Evolutionary conservation across 1,140 invertebrate genomes (phyloP), one percentile per base, ranked within the genome.

Genomic region (Rhagoletis zephyria): DNA sequence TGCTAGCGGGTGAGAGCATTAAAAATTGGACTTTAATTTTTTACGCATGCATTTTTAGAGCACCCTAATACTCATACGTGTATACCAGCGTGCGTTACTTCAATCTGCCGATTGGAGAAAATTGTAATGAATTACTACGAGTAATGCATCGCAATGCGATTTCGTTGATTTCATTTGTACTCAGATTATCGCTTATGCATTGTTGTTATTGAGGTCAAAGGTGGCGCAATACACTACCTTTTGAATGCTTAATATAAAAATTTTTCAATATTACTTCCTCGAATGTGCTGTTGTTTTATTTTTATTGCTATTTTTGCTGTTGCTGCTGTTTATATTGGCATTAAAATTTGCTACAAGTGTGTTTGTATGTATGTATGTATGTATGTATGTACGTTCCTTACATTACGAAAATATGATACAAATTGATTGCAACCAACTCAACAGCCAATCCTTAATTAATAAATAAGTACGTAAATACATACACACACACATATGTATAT

Each of bases 321-420:
- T 10, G 51, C 4, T 12, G 61, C 16, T 9, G n/a, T 14, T 63
- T 4, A 63, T 63, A 63, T 63, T 63, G 4, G 7, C n/a, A 14
- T 16, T n/a, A 63, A 63, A 16, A 63, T 63, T 30, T 30, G 61
- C 4, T 5, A 19, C 40, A 81, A 2, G n/a, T 2, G 9, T 56
- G 0, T 10, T n/a, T 30, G 7, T 51, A 14, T n/a, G n/a, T 19
- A 51, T 56, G 16, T 70, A 48, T 77, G 70, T 74, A 16, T 48
- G 67, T 9, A 14, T 5, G 10, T 65, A 19, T 65, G 4, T 64
- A 3, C 30, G 9, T 12, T 9, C 64, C 10, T 45, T 16, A 16
- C 42, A 74, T 48, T 48, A 45, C 40, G 74, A 51, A 81, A 81
- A 81, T 81, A 19, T 81, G 74, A 81, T 81, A 42, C 45, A 81